A percentile compares a stretch with the other conserved stretches of the same genome.
These are phyloP conservation scores for Mastomys natalensis DNA, from an alignment of 2,113 vertebrate genomes.

Conservation along the genomic window DNA sequence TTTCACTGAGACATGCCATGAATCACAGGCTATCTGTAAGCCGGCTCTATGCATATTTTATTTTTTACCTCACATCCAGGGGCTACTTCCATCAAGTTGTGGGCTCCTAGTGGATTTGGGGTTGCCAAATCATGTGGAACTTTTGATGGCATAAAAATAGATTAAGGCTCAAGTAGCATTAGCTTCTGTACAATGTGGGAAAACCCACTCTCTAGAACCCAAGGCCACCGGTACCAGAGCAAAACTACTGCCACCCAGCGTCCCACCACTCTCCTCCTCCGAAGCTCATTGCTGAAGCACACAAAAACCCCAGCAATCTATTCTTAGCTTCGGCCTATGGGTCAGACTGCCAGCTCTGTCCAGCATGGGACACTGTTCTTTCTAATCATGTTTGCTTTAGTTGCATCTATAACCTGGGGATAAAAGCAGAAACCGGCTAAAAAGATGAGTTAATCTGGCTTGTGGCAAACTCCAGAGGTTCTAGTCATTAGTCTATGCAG, in stretches of 20 bases:
- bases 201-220: background rate
- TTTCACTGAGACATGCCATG: background rate
- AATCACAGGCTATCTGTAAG: background rate
- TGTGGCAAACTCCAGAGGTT: background rate
- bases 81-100: background rate
- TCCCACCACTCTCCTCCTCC: background rate
- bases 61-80: background rate
- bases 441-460: background rate
- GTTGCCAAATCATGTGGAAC: background rate
- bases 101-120: background rate
- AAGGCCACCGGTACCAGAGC: background rate
- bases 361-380: fast-evolving
- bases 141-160: background rate
- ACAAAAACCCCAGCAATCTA: background rate
- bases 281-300: background rate
- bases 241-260: background rate
- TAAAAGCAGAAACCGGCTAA: background rate
- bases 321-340: background rate
- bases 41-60: no score
- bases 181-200: background rate
- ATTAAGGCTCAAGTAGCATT: background rate
- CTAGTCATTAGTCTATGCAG: background rate
- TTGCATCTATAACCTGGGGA: background rate
- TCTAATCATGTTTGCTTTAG: no score
- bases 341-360: background rate